phyloP scores from a whole-genome alignment of 1,140 invertebrate species.

The Camponotus pennsylvanicus region DNA sequence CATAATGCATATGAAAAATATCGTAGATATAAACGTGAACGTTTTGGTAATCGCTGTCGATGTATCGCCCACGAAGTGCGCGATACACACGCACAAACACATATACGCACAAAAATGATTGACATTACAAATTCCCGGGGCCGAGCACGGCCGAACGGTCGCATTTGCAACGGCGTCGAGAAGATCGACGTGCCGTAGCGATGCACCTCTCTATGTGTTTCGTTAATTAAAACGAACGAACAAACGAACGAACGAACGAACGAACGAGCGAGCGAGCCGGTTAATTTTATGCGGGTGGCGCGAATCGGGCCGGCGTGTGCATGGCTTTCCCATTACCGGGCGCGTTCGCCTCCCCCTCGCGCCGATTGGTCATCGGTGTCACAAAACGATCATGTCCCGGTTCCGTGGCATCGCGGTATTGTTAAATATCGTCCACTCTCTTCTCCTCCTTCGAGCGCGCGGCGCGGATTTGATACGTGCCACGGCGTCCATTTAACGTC shows the following conservation, averaged over 20 bases:
- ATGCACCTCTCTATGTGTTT: slow-evolving; percentile 81
- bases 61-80: background rate
- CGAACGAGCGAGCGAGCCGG: slow-evolving; percentile 75
- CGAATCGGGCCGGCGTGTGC: slow-evolving; percentile 81
- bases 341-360: slow-evolving; percentile 69
- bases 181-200: slow-evolving; percentile 76
- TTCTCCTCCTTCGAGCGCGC: slow-evolving; percentile 48
- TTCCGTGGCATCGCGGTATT: slow-evolving; percentile 71
- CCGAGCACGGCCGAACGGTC: slow-evolving; percentile 66
- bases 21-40: slow-evolving; percentile 4
- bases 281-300: slow-evolving; percentile 85
- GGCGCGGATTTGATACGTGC: slow-evolving; percentile 30
- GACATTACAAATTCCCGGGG: slow-evolving; percentile 65
- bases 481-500: slow-evolving; percentile 51
- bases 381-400: slow-evolving; percentile 76
- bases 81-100: background rate
- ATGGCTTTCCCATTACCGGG: slow-evolving; percentile 85
- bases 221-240: slow-evolving; percentile 85
- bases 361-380: slow-evolving; percentile 75
- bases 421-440: slow-evolving; percentile 68
- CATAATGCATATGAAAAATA: slow-evolving; percentile 10
- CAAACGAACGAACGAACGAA: slow-evolving; percentile 73
- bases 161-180: slow-evolving; percentile 54
- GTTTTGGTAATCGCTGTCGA: slow-evolving; percentile 37
- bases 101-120: slow-evolving; percentile 37